These are phyloP conservation scores for Synanthedon formicaeformis DNA, from an alignment of 2,888 invertebrate species.

Conservation along the genomic window DNA sequence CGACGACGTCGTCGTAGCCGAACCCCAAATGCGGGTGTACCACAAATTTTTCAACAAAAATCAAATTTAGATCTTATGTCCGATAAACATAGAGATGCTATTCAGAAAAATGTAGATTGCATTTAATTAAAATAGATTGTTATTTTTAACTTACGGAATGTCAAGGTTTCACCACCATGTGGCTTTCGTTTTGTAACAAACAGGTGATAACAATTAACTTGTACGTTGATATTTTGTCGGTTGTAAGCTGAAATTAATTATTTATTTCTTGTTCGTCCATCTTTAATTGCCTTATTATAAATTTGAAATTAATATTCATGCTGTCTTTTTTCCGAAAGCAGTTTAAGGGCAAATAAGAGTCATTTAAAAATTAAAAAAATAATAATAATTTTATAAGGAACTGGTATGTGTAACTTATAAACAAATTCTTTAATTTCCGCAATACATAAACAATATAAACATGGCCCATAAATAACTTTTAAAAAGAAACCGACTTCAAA, in stretches of 20 bases:
- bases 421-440: too few relatives aligned
- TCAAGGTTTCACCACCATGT: constrained; percentile 63
- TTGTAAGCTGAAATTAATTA: neutral
- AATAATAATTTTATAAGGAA: too few relatives aligned
- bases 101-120: constrained; percentile 18
- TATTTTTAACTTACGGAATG: constrained; percentile 67
- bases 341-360: too few relatives aligned
- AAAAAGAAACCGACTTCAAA: too few relatives aligned
- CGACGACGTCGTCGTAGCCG: constrained; percentile 10
- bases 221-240: neutral
- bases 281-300: too few relatives aligned
- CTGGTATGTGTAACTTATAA: too few relatives aligned
- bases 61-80: constrained; percentile 23
- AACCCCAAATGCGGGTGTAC: constrained; percentile 58
- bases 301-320: too few relatives aligned
- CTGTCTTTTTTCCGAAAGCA: too few relatives aligned
- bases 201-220: constrained; percentile 40
- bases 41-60: constrained; percentile 9
- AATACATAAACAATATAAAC: too few relatives aligned
- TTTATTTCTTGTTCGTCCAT: too few relatives aligned
- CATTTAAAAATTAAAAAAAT: too few relatives aligned
- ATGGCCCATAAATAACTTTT: too few relatives aligned
- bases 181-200: constrained; percentile 47
- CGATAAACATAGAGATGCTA: constrained; percentile 21
- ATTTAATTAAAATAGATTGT: constrained; percentile 53